Conservation (phyloP, 2,113 vertebrate species). For the Paradoxurus hermaphroditus region DNA sequence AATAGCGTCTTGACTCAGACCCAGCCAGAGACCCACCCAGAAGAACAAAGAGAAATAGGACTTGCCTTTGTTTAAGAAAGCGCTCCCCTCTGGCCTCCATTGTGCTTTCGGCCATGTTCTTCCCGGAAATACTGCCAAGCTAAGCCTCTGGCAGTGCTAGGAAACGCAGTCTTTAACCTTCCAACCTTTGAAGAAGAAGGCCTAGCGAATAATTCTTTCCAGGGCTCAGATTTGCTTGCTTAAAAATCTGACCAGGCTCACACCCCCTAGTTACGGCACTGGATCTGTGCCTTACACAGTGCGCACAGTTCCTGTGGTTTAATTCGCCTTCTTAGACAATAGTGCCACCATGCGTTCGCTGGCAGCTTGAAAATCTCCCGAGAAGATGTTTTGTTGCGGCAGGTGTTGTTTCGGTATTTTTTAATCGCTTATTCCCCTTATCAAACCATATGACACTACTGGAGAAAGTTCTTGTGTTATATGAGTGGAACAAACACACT, state of each 20-base stretch:
- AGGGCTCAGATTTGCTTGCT: not conserved
- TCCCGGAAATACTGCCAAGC: not conserved
- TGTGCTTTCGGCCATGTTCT: not conserved
- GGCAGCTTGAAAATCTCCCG: not conserved
- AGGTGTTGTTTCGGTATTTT: not conserved
- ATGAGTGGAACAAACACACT: not conserved
- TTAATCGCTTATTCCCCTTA: not conserved
- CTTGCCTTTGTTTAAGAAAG: slow-evolving; percentile 67
- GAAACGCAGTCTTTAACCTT: not conserved
- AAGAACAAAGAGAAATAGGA: slow-evolving; percentile 68
- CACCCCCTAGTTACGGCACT: not conserved
- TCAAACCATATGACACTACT: not conserved
- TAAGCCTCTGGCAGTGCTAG: not conserved
- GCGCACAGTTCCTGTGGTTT: not conserved
- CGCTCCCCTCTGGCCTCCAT: slow-evolving; percentile 13
- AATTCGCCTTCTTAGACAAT: slow-evolving; percentile 63
- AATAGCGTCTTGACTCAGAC: slow-evolving; percentile 76
- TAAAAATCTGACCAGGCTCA: not conserved
- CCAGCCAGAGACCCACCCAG: slow-evolving; percentile 38
- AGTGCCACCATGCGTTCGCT: slow-evolving; percentile 66
- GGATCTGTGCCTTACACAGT: not conserved
- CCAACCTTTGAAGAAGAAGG: not conserved
- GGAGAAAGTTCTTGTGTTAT: not conserved
- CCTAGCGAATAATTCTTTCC: not conserved
- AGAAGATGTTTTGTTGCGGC: not conserved